Percentiles rank a stretch among this genome's conserved stretches.
phyloP scores from a whole-genome alignment of 2,888 invertebrate species.

The Bimastos eiseni region DNA sequence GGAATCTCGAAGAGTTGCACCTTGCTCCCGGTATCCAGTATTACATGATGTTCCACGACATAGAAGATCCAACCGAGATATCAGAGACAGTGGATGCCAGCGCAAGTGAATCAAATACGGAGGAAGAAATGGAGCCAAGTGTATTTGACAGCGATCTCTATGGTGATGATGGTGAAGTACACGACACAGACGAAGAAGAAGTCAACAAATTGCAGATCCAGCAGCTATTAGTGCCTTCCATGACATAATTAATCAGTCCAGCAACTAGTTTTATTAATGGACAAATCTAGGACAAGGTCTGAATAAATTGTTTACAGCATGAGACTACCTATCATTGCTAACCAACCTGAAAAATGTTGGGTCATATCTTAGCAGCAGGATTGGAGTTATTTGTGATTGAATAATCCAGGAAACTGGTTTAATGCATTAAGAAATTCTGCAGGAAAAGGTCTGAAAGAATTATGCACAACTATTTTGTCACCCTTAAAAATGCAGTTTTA shows the following conservation, averaged over 20 bases:
- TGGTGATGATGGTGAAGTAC: background rate
- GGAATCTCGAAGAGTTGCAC: background rate
- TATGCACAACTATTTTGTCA: too few species aligned
- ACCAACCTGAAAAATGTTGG: background rate
- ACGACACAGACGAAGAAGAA: conserved; percentile 10
- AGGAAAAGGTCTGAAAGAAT: background rate
- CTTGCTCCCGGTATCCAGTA: background rate
- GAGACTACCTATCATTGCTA: background rate
- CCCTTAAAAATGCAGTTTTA: too few species aligned
- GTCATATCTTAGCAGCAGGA: background rate
- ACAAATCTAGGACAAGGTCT: background rate
- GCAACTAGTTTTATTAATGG: too few species aligned
- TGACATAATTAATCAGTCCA: background rate
- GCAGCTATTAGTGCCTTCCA: background rate
- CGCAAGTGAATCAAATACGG: background rate
- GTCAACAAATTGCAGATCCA: background rate
- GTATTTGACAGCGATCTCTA: conserved; percentile 21
- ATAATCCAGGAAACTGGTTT: too few species aligned
- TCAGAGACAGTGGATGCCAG: background rate
- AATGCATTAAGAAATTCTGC: background rate
- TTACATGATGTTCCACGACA: background rate
- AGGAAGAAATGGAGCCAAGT: conserved; percentile 23
- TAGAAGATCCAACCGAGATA: background rate
- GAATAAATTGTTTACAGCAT: background rate
- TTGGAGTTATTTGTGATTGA: background rate